Evolutionary conservation across 2,888 invertebrate species (phyloP).

Genomic region (Yponomeuta sedellus): DNA sequence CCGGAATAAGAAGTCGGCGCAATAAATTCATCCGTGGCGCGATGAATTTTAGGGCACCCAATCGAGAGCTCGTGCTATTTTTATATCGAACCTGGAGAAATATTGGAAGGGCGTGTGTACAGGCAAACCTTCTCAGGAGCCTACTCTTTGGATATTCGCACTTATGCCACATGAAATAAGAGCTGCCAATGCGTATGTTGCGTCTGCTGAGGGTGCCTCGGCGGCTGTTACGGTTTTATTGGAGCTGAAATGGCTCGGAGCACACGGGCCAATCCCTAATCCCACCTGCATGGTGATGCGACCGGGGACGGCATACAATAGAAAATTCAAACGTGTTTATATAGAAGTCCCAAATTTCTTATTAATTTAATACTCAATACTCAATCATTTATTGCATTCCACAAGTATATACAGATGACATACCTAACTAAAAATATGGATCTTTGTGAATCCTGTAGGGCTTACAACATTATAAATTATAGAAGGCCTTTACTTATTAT

Average conservation of each 20-base stretch:
- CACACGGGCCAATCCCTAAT: background rate
- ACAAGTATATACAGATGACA: too few relatives aligned
- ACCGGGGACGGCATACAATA: background rate
- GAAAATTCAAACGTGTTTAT: background rate
- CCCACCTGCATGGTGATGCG: background rate
- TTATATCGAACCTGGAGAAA: background rate
- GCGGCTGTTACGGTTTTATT: slow-evolving; percentile 10
- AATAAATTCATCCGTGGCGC: background rate
- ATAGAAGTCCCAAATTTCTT: too few relatives aligned
- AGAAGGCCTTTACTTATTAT: too few relatives aligned
- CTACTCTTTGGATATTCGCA: background rate
- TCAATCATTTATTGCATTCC: too few relatives aligned
- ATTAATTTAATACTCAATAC: too few relatives aligned
- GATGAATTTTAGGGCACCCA: slow-evolving; percentile 9
- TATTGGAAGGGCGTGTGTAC: slow-evolving; percentile 1
- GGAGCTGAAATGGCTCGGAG: slow-evolving; percentile 4
- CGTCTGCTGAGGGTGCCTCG: background rate
- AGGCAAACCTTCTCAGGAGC: background rate
- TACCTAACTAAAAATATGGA: too few relatives aligned
- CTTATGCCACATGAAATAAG: background rate
- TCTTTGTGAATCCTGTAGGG: too few relatives aligned
- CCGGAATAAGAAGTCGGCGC: background rate
- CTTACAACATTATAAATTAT: too few relatives aligned
- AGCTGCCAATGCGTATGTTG: background rate
- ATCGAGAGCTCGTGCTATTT: slow-evolving; percentile 7